Percentiles rank a stretch among this genome's conserved stretches.
These are phyloP conservation scores for Plodia interpunctella DNA, from an alignment of 1,140 invertebrate species.

Conservation along the genomic window DNA sequence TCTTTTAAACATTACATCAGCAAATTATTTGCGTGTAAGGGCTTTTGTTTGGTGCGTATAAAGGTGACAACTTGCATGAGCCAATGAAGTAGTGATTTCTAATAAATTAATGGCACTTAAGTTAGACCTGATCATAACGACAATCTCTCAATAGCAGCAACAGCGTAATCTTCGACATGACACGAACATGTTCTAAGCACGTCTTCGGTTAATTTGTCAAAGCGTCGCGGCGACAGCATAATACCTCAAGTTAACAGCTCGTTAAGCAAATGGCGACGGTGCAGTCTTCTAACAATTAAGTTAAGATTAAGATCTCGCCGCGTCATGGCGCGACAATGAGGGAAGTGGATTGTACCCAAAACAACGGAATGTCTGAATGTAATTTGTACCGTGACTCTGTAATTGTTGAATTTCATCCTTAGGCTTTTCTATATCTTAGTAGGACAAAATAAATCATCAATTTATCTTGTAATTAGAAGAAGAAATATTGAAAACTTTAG, in stretches of 20 bases:
- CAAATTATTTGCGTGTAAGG: no score
- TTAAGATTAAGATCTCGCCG: conserved; percentile 52
- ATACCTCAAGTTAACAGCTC: conserved; percentile 56
- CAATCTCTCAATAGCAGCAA: not conserved
- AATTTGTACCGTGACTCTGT: conserved; percentile 1
- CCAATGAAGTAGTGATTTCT: not conserved
- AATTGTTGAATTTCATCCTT: not conserved
- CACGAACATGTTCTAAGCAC: not conserved
- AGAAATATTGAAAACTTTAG: no score
- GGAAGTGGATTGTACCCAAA: conserved; percentile 16
- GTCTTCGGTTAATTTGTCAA: conserved; percentile 12
- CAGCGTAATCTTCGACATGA: not conserved
- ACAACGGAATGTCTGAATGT: conserved; percentile 6
- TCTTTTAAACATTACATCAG: not conserved
- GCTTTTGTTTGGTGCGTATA: no score
- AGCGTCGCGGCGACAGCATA: conserved; percentile 26
- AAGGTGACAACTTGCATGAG: no score
- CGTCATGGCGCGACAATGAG: conserved; percentile 36
- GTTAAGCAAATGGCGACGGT: conserved; percentile 45
- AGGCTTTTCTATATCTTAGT: not conserved
- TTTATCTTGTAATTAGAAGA: no score
- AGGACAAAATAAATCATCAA: no score
- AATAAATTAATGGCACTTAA: no score
- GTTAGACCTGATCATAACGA: not conserved
- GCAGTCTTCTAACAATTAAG: conserved; percentile 54